Evolutionary conservation across 1,140 invertebrate genomes (phyloP), one percentile per base, ranked within the genome.

Genomic region (Drosophila tristis): DNA sequence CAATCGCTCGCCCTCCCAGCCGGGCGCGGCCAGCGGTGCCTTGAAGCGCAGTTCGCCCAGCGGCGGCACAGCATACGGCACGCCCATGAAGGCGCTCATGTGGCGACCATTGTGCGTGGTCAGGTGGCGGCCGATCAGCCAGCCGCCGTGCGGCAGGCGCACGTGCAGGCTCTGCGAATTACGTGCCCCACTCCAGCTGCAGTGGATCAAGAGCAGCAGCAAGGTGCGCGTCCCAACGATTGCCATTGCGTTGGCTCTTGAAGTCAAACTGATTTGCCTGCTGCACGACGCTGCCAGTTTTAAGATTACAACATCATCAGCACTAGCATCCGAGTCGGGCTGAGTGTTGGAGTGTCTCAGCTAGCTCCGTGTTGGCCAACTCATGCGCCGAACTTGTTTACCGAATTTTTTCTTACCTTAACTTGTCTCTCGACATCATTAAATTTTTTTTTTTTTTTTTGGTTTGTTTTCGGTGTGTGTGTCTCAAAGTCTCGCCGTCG

Each of bases 1-100:
- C 43, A 95, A 92, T 1, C 93, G 80, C 2, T 94, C 90, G 2
- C 94, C 95, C 13, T 92, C 78, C 95, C 96, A 96, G 9, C 93
- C 68, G 2, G 91, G 74, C 26, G 93, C 89, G 5, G 95, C 93
- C 55, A 94, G 93, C 2, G 96, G 95, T 2, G 94, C 91, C 94
- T 95, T 78, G 43, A 92, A 92, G 70, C 96, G 94, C 3, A 96
- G 84, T 0, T 93, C 78, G 20, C 93, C 95, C 15, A 96, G 56
- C 20, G 95, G 96, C 5, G 95, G 94, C 63, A 93, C 84, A 0
- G 95, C 70, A 92, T 93, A 85, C 78, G 94, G 23, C 1, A 91
- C 56, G 4, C 90, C 90, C 74, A 90, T 81, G 65, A 92, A 92
- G 2, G 93, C 93, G 0, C 93, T 82, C 78, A 94, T 93, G 54